Conservation (phyloP, 2,888 invertebrate species). For the Mystacides longicornis region DNA sequence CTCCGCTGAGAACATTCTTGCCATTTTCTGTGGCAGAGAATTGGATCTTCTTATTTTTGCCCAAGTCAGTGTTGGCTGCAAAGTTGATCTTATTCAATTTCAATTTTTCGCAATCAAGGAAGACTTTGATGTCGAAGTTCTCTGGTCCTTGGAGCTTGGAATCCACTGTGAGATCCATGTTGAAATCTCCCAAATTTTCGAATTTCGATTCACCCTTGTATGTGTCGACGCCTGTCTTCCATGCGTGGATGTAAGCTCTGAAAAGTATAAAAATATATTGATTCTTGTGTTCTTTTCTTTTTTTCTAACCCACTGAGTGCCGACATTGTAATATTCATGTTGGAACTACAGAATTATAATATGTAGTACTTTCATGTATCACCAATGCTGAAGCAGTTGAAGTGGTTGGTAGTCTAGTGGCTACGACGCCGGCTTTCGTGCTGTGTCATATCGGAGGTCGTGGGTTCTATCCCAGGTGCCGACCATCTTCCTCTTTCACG, state of each 20-base stretch:
- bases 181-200: slow-evolving; percentile 47
- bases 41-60: slow-evolving; percentile 54
- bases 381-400: too few species aligned
- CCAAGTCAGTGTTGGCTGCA: slow-evolving; percentile 53
- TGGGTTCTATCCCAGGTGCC: too few species aligned
- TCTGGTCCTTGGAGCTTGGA: slow-evolving; percentile 54
- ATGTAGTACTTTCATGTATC: too few species aligned
- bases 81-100: slow-evolving; percentile 57
- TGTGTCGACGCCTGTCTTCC: slow-evolving; percentile 47
- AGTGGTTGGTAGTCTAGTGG: too few species aligned
- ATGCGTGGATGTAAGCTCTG: slow-evolving; percentile 39
- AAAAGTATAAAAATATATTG: not conserved
- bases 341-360: too few species aligned
- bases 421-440: too few species aligned
- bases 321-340: too few species aligned
- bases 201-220: slow-evolving; percentile 51
- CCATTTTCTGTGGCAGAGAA: slow-evolving; percentile 56
- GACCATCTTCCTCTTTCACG: too few species aligned
- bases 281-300: too few species aligned
- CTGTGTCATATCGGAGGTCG: too few species aligned
- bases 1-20: slow-evolving; percentile 63
- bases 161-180: slow-evolving; percentile 47
- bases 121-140: slow-evolving; percentile 54
- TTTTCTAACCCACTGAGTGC: too few species aligned
- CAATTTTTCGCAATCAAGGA: slow-evolving; percentile 56